Percentiles rank a stretch among this genome's conserved stretches.
Evolutionary conservation across 2,113 vertebrate genomes (phyloP).

Genomic region (Ariopsis seemanni): DNA sequence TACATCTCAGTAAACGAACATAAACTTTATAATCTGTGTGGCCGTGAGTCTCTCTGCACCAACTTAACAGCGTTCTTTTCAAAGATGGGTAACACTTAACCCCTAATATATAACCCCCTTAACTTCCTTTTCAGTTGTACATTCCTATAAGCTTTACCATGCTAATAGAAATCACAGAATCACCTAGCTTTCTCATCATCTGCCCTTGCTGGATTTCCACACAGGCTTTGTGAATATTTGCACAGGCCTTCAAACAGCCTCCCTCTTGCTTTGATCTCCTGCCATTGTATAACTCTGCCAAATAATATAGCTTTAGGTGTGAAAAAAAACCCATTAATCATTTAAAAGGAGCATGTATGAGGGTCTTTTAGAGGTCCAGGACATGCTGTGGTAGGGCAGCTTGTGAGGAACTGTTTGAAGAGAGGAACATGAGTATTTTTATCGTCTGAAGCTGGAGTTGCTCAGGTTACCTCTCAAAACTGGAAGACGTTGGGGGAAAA

Average conservation of each 20-base stretch:
- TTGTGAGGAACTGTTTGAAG: not conserved
- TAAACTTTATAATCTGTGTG: too few relatives aligned
- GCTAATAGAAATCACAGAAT: not conserved
- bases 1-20: too few relatives aligned
- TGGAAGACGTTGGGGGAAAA: not conserved
- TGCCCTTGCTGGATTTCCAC: constrained; percentile 1
- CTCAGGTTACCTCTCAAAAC: not conserved
- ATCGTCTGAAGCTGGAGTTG: constrained; percentile 6
- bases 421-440: constrained; percentile 13
- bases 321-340: constrained; percentile 41
- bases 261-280: constrained; percentile 40
- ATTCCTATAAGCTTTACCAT: not conserved
- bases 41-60: too few relatives aligned
- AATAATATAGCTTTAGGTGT: constrained; percentile 40
- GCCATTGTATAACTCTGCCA: constrained; percentile 49
- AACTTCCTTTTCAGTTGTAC: not conserved
- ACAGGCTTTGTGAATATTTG: constrained; percentile 25
- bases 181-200: constrained; percentile 9
- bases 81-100: not conserved
- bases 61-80: too few relatives aligned
- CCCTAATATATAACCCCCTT: not conserved
- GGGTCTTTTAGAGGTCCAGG: constrained; percentile 18
- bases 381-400: not conserved
- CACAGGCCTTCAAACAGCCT: constrained; percentile 39
- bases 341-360: constrained; percentile 27